Base-by-base conservation (phyloP, 2,888 invertebrate genomes). In the Eristalis tenax region DNA sequence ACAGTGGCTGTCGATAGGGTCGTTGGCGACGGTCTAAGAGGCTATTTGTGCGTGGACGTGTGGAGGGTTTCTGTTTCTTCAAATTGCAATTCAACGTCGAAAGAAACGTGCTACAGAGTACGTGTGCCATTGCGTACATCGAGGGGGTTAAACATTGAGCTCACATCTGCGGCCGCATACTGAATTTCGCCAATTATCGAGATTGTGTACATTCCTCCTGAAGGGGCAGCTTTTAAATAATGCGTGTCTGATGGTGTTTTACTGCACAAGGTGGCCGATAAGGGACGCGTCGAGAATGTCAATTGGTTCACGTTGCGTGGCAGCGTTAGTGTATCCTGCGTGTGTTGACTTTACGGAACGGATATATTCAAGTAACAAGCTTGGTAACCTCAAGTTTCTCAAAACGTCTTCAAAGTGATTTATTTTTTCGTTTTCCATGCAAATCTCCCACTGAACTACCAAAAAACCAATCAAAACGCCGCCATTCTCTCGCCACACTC, bases 1-100 rank as follows among this genome's bases (percentile, higher is more conserved):
- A 8, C 65, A 40, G 65, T 40, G 22, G 40, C 23, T 43, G 40
- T 65, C 65, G 26, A 65, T 65, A 13, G 65, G 40, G 40, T 40
- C 43, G 4, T 15, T 43, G 23, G 40, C 15, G 26, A 68, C n/a
- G 50, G 32, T 68, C 43, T 68, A n/a, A 50, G 15, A 11, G 50
- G 28, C 50, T 28, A 68, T 50, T 68, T 68, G 68, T 40, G n/a
- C 50, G 50, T 4, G 1, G 26, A 10, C 23, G n/a, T 28, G 50
- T 4, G 1, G 26, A 10, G 26, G n/a, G 15, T n/a, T n/a, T 0
- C 18, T 50, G 6, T 8, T 50, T 8, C 50, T 50, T 50, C 50
- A 18, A 50, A 50, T 18, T 50, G 18, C n/a, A 50, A 50, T 50
- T 50, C 18, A 50, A 50, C 8, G 50, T 8, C 8, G n/a, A 8